Evolutionary conservation across 2,113 vertebrate genomes (phyloP), one percentile per base, ranked within the genome.

Genomic region (Brachypteracias leptosomus): DNA sequence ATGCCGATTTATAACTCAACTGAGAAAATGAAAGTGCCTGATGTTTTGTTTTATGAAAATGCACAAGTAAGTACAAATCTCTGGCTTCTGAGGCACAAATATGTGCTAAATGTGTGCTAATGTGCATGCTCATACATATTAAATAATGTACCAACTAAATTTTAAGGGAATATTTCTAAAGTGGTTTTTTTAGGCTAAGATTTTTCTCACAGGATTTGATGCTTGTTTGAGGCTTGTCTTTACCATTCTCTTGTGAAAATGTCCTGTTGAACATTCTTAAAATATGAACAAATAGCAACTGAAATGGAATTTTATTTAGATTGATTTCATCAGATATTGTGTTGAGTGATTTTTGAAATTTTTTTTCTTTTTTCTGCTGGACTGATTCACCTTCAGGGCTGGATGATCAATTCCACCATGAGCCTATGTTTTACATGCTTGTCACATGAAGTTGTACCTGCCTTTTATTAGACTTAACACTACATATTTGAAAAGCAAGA

Each of bases 41-140:
- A 99, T 55, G 99, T 99, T 65, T 98, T 99, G 24, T 99, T 99
- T 97, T 99, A 99, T 85, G 98, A 99, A 95, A 99, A 99, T 49
- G 54, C 98, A 17, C 99, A 99, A 98, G 99, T 99, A 96, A 98
- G 97, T 95, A 52, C 3, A 8, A 51, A 51, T 35, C 16, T 80
- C 8, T 74, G 55, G 22, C 17, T 68, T 85, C 20, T 58, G 35
- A 54, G 25, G 16, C 33, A 24, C 24, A 21, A 31, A 13, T 66
- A 25, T 36, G 71, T 55, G 31, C 44, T 86, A 38, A 36, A 74
- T n/a, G 15, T 42, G 12, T 85, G 6, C 4, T 92, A 36, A 44
- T 36, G 25, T 25, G 10, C 14, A 13, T 80, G 51, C 19, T 61
- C 5, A 8, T 75, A 24, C 46, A 7, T 66, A 63, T 29, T 29